These are phyloP conservation scores for Axis porcinus DNA, from an alignment of 2,113 vertebrate genomes.

Conservation along the genomic window DNA sequence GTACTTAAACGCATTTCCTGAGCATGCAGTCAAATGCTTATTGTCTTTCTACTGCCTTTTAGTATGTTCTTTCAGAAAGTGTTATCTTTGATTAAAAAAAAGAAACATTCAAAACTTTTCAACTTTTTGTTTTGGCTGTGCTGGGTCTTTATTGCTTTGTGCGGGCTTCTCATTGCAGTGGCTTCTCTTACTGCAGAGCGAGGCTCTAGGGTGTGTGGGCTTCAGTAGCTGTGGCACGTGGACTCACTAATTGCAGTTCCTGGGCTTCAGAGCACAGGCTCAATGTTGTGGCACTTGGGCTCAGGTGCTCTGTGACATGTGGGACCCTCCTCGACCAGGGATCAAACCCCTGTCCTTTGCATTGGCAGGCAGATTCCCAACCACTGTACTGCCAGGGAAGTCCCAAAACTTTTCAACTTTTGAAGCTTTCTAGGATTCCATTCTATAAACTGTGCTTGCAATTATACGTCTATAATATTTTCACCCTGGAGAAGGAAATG, in stretches of 20 bases:
- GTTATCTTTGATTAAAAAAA: background rate
- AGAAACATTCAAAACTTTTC: background rate
- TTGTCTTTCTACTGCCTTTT: background rate
- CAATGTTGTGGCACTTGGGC: background rate
- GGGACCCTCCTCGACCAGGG: background rate
- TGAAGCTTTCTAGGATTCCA: background rate
- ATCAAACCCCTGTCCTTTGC: background rate
- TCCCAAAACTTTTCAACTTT: background rate
- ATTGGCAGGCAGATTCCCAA: background rate
- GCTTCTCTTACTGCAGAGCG: background rate
- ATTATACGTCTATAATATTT: constrained; percentile 11
- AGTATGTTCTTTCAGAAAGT: background rate
- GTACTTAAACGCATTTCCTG: constrained; percentile 7
- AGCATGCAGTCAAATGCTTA: background rate
- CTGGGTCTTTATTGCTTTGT: background rate
- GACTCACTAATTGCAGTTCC: background rate
- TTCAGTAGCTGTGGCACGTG: background rate
- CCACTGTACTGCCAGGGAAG: background rate
- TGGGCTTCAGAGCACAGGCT: background rate
- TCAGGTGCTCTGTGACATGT: background rate
- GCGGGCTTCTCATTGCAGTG: background rate
- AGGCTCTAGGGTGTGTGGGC: background rate
- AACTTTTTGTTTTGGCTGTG: background rate
- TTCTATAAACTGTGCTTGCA: background rate
- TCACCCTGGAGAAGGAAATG: background rate